Percentiles rank a stretch among this genome's conserved stretches.
Evolutionary conservation across 2,113 vertebrate genomes (phyloP).

Genomic region (Cygnus atratus): DNA sequence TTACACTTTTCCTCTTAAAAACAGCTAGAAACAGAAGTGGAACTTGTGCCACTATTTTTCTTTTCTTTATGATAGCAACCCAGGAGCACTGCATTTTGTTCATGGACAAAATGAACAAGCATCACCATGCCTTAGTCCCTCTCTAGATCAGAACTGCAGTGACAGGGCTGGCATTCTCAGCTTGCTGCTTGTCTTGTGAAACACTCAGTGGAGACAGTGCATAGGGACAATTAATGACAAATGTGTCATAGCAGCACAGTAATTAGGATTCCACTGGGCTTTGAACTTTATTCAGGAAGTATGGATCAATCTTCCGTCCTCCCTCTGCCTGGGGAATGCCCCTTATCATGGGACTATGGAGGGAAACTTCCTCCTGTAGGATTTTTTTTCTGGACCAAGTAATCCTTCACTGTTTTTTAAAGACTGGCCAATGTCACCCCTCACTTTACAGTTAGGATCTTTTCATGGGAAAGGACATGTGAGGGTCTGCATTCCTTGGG

Average conservation of each 20-base stretch:
- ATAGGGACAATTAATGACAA: neutral
- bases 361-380: neutral
- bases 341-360: fast-evolving
- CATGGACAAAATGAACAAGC: constrained; percentile 13
- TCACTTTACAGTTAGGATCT: neutral
- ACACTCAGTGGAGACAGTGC: neutral
- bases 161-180: constrained; percentile 50
- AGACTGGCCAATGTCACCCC: neutral
- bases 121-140: neutral
- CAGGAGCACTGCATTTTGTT: neutral
- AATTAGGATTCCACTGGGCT: constrained; percentile 32
- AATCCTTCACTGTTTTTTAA: neutral
- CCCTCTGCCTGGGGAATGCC: neutral
- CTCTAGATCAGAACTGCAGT: neutral
- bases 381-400: neutral
- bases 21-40: neutral
- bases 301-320: neutral
- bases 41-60: neutral
- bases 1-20: neutral
- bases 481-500: neutral
- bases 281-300: neutral
- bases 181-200: constrained; percentile 25
- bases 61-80: neutral
- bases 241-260: constrained; percentile 20
- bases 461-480: neutral